Evolutionary conservation across 2,113 vertebrate genomes (phyloP).

Genomic region (Reinhardtius hippoglossoides): DNA sequence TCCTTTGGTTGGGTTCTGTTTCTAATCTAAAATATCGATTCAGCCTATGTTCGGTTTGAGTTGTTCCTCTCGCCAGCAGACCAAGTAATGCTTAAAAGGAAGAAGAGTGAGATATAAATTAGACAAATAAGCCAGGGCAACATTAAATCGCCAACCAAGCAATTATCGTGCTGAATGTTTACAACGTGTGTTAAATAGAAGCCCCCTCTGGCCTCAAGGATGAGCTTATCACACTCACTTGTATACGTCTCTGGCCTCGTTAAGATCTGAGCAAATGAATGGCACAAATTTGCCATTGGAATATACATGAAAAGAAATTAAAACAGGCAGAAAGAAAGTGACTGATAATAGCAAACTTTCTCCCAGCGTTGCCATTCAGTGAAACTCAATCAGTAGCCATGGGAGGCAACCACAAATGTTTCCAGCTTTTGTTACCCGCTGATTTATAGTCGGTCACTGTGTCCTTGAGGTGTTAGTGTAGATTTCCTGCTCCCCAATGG

Average conservation of each 20-base stretch:
- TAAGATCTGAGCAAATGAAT: constrained; percentile 1
- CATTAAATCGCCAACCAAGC: neutral
- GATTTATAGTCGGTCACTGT: constrained; percentile 69
- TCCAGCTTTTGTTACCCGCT: constrained; percentile 77
- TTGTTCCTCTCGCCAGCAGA: neutral
- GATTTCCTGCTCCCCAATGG: constrained; percentile 61
- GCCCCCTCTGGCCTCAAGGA: constrained; percentile 4
- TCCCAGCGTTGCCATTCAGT: constrained; percentile 44
- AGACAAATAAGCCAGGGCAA: constrained; percentile 20
- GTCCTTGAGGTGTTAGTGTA: constrained; percentile 61
- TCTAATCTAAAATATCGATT: no score
- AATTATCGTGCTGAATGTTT: constrained; percentile 47
- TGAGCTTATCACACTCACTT: constrained; percentile 36
- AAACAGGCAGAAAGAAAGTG: constrained; percentile 13
- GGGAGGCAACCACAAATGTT: constrained; percentile 71
- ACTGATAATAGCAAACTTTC: constrained; percentile 57
- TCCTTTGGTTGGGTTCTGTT: neutral
- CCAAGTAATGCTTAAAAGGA: constrained; percentile 10
- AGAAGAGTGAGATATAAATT: constrained; percentile 30
- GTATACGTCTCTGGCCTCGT: neutral
- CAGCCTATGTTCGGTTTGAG: neutral
- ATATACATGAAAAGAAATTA: neutral
- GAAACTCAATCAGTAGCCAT: constrained; percentile 49
- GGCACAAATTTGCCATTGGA: constrained; percentile 5
- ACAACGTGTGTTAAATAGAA: constrained; percentile 32